These are phyloP conservation scores for Aegotheles bennettii DNA, from an alignment of 2,113 vertebrate species.

Conservation along the genomic window DNA sequence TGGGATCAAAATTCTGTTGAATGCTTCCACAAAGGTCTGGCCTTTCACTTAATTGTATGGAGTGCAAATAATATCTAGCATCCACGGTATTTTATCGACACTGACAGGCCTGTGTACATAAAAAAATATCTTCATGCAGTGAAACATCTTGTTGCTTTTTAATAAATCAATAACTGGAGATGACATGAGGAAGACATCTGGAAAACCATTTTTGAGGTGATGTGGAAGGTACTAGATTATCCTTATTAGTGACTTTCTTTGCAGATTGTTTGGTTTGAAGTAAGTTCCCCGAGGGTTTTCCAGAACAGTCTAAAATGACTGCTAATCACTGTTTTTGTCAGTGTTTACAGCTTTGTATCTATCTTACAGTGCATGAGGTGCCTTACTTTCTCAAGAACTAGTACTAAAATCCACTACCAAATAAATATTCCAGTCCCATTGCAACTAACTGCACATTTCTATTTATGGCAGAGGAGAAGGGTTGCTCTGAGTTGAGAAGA, in stretches of 20 bases:
- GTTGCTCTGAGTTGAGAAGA: background rate
- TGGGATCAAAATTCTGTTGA: background rate
- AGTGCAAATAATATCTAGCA: background rate
- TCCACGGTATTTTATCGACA: conserved; percentile 13
- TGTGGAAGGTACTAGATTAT: conserved; percentile 7
- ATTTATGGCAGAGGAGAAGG: conserved; percentile 18
- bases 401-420: conserved; percentile 2
- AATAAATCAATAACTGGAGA: conserved; percentile 45
- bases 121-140: conserved; percentile 25
- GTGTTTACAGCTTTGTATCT: conserved; percentile 12
- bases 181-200: background rate
- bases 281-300: background rate
- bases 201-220: conserved; percentile 6
- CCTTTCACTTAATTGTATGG: background rate
- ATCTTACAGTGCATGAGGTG: background rate
- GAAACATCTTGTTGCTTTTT: conserved; percentile 28
- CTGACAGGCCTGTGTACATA: conserved; percentile 40
- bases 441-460: background rate
- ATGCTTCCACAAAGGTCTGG: background rate
- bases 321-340: conserved; percentile 3
- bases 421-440: conserved; percentile 23
- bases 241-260: conserved; percentile 45
- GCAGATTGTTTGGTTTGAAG: conserved; percentile 22
- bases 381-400: background rate
- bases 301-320: conserved; percentile 7